These are phyloP conservation scores for Pholis gunnellus DNA, from an alignment of 2,113 vertebrate genomes.

Conservation along the genomic window DNA sequence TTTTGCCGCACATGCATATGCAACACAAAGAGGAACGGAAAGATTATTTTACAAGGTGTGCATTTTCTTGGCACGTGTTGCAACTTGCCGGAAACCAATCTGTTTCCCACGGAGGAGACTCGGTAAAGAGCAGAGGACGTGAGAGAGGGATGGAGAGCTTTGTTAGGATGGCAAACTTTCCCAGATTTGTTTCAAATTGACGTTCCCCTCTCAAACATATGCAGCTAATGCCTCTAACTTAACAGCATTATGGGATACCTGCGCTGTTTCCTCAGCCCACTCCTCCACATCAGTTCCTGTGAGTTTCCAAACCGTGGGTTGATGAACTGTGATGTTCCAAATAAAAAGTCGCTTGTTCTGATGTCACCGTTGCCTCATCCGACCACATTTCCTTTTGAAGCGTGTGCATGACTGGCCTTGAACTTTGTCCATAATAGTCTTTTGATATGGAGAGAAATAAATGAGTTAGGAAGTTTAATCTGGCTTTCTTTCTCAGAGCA, in stretches of 20 bases:
- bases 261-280: slow-evolving; percentile 5
- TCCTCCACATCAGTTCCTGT: slow-evolving; percentile 18
- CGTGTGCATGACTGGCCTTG: slow-evolving; percentile 45
- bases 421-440: slow-evolving; percentile 64
- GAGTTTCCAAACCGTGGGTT: slow-evolving; percentile 26
- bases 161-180: slow-evolving; percentile 2
- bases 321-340: slow-evolving; percentile 74
- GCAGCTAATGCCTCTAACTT: slow-evolving; percentile 46
- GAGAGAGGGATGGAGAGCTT: not conserved
- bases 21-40: slow-evolving; percentile 25
- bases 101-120: slow-evolving; percentile 19
- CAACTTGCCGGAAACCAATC: slow-evolving; percentile 8
- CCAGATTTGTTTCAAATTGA: slow-evolving; percentile 28
- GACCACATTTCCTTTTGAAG: slow-evolving; percentile 71
- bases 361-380: slow-evolving; percentile 75
- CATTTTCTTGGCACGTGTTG: slow-evolving; percentile 11
- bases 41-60: slow-evolving; percentile 49
- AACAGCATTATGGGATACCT: slow-evolving; percentile 5
- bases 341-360: slow-evolving; percentile 73
- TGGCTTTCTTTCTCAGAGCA: slow-evolving; percentile 12
- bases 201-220: not conserved
- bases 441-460: slow-evolving; percentile 67
- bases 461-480: slow-evolving; percentile 45
- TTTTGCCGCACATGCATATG: slow-evolving; percentile 42
- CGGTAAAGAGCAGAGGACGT: slow-evolving; percentile 12